Evolutionary conservation across 64 coral and sea anemone genomes (phyloP).

Genomic region (Acropora yongei): DNA sequence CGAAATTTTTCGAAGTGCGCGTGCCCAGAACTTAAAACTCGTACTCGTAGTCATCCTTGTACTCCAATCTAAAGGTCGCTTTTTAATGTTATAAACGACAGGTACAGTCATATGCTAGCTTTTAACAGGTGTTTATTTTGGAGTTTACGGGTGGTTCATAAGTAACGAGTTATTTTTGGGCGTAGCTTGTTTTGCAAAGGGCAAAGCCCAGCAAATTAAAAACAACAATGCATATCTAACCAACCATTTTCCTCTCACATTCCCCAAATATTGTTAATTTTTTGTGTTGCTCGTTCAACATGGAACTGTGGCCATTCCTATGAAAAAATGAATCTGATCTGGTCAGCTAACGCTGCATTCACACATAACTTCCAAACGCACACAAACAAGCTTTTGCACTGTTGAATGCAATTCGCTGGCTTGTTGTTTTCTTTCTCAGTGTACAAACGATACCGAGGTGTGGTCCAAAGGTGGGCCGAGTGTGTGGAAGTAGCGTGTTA

Average conservation of each 20-base stretch:
- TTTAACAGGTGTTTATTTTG: slow-evolving; percentile 8
- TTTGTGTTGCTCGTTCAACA: background rate
- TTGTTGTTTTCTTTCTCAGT: background rate
- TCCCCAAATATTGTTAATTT: background rate
- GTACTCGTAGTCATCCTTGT: too few relatives aligned
- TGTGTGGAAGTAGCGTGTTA: background rate
- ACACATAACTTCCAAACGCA: too few relatives aligned
- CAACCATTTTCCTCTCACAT: background rate
- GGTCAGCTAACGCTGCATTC: too few relatives aligned
- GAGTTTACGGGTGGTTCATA: background rate
- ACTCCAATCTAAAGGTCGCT: too few relatives aligned
- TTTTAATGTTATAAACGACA: too few relatives aligned
- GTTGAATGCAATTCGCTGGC: too few relatives aligned
- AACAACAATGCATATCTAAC: background rate
- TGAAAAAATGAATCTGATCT: background rate
- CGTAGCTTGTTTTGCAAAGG: background rate
- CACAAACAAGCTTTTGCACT: too few relatives aligned
- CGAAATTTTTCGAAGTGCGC: too few relatives aligned
- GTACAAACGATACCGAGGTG: background rate
- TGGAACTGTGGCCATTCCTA: background rate
- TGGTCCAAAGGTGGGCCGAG: background rate
- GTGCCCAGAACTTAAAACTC: too few relatives aligned
- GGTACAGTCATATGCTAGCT: background rate
- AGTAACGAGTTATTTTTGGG: background rate
- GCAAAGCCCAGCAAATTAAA: background rate